Evolutionary conservation across 2,797 vertebrate genomes (phyloP).

Genomic region (Ctenopoma kingsleyae): DNA sequence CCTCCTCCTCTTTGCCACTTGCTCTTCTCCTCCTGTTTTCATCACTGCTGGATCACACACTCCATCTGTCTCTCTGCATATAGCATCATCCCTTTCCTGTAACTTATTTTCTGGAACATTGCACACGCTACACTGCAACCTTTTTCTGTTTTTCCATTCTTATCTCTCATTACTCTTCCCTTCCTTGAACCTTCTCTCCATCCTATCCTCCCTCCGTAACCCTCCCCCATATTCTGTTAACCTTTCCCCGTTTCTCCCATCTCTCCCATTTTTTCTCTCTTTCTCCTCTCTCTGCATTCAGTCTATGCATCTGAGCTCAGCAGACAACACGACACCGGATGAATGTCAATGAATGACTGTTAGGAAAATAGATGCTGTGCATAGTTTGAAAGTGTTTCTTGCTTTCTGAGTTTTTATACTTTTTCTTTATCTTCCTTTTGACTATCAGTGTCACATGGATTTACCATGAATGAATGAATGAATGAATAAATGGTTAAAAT

Average conservation of each 20-base stretch:
- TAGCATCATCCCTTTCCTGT: conserved; percentile 21
- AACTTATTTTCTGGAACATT: conserved; percentile 29
- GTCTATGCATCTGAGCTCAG: conserved; percentile 80
- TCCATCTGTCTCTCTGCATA: conserved; percentile 50
- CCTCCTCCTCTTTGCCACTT: conserved; percentile 15
- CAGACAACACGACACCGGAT: conserved; percentile 69
- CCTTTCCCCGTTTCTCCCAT: not conserved
- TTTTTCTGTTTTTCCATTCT: conserved; percentile 6
- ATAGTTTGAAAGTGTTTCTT: conserved; percentile 47
- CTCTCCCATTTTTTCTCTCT: conserved; percentile 1
- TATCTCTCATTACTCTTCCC: not conserved
- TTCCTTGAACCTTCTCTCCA: conserved; percentile 4
- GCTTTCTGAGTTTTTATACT: conserved; percentile 44
- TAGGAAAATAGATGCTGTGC: conserved; percentile 67
- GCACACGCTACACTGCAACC: conserved; percentile 24
- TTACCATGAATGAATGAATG: conserved; percentile 39
- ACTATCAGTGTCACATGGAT: conserved; percentile 8
- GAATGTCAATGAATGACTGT: conserved; percentile 82
- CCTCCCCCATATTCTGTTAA: not conserved
- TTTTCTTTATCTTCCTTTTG: conserved; percentile 25
- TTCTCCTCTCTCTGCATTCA: conserved; percentile 66
- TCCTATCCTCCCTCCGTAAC: not conserved
- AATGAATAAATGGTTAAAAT: conserved; percentile 24
- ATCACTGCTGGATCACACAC: conserved; percentile 42
- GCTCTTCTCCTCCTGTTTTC: conserved; percentile 29